These are phyloP conservation scores for Harpagifer antarcticus DNA, from an alignment of 2,797 vertebrate species.

Conservation along the genomic window DNA sequence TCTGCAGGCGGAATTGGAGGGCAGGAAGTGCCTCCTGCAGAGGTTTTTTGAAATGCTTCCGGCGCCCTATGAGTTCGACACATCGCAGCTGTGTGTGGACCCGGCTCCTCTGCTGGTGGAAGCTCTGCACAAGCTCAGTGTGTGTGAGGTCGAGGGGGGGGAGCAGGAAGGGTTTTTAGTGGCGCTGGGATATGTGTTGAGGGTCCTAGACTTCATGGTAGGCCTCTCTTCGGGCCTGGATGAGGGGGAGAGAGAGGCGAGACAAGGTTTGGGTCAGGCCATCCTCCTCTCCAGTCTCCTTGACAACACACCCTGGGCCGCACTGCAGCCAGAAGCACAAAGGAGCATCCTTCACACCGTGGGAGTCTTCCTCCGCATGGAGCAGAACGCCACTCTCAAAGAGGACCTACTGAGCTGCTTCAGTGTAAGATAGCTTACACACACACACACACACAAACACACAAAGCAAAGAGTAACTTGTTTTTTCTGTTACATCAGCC, in stretches of 20 bases:
- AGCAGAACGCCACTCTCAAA: constrained; percentile 83
- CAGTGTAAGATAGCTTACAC: constrained; percentile 86
- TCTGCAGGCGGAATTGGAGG: constrained; percentile 70
- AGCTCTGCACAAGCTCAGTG: constrained; percentile 84
- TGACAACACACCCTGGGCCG: constrained; percentile 90
- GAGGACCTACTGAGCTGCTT: constrained; percentile 92
- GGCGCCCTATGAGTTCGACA: constrained; percentile 83
- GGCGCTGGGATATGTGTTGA: constrained; percentile 87
- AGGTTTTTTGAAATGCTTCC: constrained; percentile 88
- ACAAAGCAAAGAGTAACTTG: constrained; percentile 26
- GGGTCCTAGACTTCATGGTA: constrained; percentile 88
- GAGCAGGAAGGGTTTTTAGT: constrained; percentile 83
- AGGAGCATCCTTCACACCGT: constrained; percentile 88
- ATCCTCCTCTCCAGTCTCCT: constrained; percentile 93
- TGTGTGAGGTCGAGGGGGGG: constrained; percentile 84
- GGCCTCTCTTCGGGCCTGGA: constrained; percentile 85
- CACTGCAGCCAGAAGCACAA: constrained; percentile 84
- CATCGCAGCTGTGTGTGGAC: constrained; percentile 88
- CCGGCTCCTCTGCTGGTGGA: constrained; percentile 86
- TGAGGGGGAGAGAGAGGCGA: constrained; percentile 86
- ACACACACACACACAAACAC: constrained; percentile 5
- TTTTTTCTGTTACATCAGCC: constrained; percentile 79
- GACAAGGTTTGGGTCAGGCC: constrained; percentile 87
- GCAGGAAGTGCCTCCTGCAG: constrained; percentile 87
- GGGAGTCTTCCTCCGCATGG: constrained; percentile 86